Evolutionary conservation across 2,113 vertebrate genomes (phyloP).

Genomic region (Henicopernis longicauda): DNA sequence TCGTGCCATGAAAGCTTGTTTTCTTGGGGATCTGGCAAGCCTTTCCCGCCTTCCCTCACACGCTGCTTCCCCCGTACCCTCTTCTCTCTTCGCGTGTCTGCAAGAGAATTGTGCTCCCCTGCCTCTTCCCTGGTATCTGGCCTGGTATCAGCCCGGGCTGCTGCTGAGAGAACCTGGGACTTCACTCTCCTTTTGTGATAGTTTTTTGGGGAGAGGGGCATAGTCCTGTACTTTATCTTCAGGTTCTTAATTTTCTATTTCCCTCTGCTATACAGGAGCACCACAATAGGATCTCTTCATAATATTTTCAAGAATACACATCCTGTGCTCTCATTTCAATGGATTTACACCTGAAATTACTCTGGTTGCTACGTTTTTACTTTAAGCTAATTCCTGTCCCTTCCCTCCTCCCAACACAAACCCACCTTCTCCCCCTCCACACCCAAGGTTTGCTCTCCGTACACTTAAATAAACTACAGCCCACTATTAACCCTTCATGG

Average conservation of each 20-base stretch:
- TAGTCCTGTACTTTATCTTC: neutral
- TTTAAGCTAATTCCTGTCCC: neutral
- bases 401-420: neutral
- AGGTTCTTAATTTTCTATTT: slow-evolving; percentile 1
- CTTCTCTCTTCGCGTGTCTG: neutral
- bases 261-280: neutral
- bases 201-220: neutral
- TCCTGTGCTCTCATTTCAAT: neutral
- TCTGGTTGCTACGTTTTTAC: neutral
- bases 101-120: neutral
- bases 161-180: neutral
- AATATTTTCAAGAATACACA: neutral
- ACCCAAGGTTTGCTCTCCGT: neutral
- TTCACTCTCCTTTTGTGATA: neutral
- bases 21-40: neutral
- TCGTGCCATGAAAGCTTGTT: neutral
- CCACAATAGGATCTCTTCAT: neutral
- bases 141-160: neutral
- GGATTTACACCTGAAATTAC: slow-evolving; percentile 35
- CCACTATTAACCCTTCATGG: slow-evolving; percentile 28
- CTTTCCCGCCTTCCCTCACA: neutral
- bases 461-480: slow-evolving; percentile 38
- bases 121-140: neutral
- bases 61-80: neutral
- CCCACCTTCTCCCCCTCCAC: neutral